Percentiles rank a stretch among this genome's conserved stretches.
Evolutionary conservation across 2,797 vertebrate species (phyloP).

Genomic region (Sebastes hopkinsi): DNA sequence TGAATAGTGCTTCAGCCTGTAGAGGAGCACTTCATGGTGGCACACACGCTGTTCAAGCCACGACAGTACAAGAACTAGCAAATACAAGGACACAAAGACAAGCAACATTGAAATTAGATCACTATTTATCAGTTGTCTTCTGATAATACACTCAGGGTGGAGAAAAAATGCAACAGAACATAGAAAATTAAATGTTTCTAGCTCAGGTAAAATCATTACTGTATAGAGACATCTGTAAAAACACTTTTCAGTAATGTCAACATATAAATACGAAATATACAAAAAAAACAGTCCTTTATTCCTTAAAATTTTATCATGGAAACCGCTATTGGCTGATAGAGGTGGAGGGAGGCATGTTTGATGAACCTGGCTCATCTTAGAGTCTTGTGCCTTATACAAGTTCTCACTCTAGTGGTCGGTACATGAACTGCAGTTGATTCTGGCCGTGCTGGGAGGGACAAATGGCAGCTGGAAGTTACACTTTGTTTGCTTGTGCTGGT

Average conservation of each 20-base stretch:
- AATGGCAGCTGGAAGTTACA: conserved; percentile 1
- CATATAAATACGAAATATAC: conserved; percentile 36
- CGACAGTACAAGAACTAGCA: conserved; percentile 39
- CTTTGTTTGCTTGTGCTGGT: conserved; percentile 9
- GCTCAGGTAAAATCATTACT: conserved; percentile 28
- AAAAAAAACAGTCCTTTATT: conserved; percentile 42
- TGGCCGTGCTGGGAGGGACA: conserved; percentile 22
- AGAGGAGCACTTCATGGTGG: conserved; percentile 50
- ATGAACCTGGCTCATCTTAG: conserved; percentile 1
- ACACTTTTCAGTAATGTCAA: conserved; percentile 22
- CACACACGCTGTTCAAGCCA: conserved; percentile 16
- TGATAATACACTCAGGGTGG: conserved; percentile 9
- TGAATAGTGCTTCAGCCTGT: conserved; percentile 54
- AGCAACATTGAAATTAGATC: conserved; percentile 36
- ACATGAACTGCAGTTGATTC: conserved; percentile 66
- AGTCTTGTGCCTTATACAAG: conserved; percentile 82
- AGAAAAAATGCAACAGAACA: conserved; percentile 17
- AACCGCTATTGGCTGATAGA: conserved; percentile 28
- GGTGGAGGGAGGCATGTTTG: conserved; percentile 24
- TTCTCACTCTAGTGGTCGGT: conserved; percentile 85
- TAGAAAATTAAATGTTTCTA: conserved; percentile 39
- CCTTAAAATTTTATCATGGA: conserved; percentile 29
- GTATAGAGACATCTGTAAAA: conserved; percentile 35
- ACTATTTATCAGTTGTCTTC: conserved; percentile 23
- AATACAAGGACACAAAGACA: conserved; percentile 47